A percentile compares a stretch with the other conserved stretches of the same genome.
Conservation (phyloP, 2,888 invertebrate genomes). For the Psylliodes chrysocephalus region DNA sequence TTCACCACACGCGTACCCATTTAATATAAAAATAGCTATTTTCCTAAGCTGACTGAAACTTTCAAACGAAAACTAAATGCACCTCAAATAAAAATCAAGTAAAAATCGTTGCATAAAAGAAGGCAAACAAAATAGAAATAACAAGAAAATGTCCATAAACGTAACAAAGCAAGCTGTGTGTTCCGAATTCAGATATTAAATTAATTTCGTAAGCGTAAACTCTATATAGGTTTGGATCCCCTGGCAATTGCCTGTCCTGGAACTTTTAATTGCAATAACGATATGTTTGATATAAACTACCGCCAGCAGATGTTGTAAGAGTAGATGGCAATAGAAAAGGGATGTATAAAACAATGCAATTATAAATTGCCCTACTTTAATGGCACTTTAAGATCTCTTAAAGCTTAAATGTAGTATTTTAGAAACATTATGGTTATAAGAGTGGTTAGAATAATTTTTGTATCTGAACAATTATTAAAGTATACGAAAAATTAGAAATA, state of each 20-base stretch:
- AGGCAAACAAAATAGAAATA: slow-evolving; percentile 19
- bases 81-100: too few species aligned
- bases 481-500: too few species aligned
- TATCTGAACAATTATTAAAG: too few species aligned
- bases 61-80: too few species aligned
- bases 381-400: neutral
- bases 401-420: neutral
- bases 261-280: slow-evolving; percentile 26
- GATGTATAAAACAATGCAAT: slow-evolving; percentile 8
- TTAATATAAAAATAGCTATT: too few species aligned
- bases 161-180: slow-evolving; percentile 25
- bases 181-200: slow-evolving; percentile 26
- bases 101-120: neutral
- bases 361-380: slow-evolving; percentile 6
- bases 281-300: slow-evolving; percentile 23
- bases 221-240: slow-evolving; percentile 17
- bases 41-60: too few species aligned
- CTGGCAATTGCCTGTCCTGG: slow-evolving; percentile 21
- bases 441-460: too few species aligned
- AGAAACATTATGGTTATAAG: too few species aligned
- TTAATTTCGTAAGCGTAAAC: slow-evolving; percentile 23
- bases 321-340: neutral
- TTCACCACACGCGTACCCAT: too few species aligned
- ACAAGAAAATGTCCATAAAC: slow-evolving; percentile 24
- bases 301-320: neutral